These are phyloP conservation scores for Ctenomys sociabilis DNA, from an alignment of 2,113 vertebrate genomes.

Conservation along the genomic window DNA sequence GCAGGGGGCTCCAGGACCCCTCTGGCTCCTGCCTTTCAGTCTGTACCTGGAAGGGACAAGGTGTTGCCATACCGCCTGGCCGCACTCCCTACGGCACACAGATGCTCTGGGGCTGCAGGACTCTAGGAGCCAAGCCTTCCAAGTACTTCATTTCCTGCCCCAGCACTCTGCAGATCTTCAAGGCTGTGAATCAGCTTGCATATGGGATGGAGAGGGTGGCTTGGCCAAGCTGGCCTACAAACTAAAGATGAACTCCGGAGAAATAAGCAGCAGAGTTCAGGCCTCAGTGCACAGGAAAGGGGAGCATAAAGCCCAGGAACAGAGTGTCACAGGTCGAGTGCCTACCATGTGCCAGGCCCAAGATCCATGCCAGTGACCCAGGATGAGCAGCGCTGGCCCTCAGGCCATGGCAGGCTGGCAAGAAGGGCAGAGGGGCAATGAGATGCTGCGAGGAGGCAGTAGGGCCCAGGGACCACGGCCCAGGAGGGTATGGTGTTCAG, in stretches of 20 bases:
- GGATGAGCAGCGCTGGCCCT: neutral
- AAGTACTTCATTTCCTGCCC: accelerated
- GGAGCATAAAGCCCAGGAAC: neutral
- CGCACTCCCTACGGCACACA: accelerated
- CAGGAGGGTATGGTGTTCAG: neutral
- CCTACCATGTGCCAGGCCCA: neutral
- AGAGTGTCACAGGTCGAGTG: accelerated
- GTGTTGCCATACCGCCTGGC: neutral
- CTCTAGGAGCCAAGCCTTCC: neutral
- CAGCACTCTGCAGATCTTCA: neutral
- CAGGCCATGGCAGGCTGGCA: neutral
- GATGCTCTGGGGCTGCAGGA: neutral
- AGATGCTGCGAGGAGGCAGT: neutral
- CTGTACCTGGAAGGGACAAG: neutral
- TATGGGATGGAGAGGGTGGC: neutral
- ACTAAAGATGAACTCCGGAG: neutral
- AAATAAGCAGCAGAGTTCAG: neutral
- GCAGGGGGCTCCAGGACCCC: neutral
- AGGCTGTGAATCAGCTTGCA: neutral
- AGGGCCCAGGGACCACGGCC: neutral
- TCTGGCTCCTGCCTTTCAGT: accelerated
- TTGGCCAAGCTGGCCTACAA: neutral
- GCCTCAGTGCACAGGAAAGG: neutral
- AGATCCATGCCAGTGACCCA: neutral
- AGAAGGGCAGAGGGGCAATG: neutral